phyloP scores from a whole-genome alignment of 1,140 invertebrate species.

The Rhopalosiphum padi region DNA sequence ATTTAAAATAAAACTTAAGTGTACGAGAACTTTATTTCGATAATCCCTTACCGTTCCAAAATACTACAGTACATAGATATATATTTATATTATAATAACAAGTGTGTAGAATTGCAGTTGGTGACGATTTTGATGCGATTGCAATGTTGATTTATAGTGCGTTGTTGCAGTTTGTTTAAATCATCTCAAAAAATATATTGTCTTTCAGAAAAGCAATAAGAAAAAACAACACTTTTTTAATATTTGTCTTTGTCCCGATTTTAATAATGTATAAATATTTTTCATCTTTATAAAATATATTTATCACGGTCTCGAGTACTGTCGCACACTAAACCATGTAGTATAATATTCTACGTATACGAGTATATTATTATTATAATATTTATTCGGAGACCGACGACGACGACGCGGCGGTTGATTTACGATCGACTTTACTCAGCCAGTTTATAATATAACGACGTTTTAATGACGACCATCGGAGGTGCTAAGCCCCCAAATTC shows the following conservation, averaged over 20 bases:
- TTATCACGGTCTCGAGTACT: neutral
- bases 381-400: neutral
- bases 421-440: neutral
- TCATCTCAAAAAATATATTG: neutral
- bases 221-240: no score
- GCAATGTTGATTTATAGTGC: neutral
- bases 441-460: neutral
- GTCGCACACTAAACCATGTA: neutral
- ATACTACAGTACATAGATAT: neutral
- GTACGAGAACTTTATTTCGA: neutral
- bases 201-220: neutral
- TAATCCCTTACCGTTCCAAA: neutral
- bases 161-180: neutral
- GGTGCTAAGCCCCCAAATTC: neutral
- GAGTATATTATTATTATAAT: neutral
- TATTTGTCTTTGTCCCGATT: no score
- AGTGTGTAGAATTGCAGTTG: neutral
- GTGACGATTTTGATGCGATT: neutral
- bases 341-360: neutral
- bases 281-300: neutral
- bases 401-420: slow-evolving; percentile 14
- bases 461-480: neutral
- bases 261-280: neutral
- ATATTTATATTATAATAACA: neutral
- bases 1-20: neutral